Evolutionary conservation across 2,113 vertebrate species (phyloP).

Genomic region (Tylochromis polylepis): DNA sequence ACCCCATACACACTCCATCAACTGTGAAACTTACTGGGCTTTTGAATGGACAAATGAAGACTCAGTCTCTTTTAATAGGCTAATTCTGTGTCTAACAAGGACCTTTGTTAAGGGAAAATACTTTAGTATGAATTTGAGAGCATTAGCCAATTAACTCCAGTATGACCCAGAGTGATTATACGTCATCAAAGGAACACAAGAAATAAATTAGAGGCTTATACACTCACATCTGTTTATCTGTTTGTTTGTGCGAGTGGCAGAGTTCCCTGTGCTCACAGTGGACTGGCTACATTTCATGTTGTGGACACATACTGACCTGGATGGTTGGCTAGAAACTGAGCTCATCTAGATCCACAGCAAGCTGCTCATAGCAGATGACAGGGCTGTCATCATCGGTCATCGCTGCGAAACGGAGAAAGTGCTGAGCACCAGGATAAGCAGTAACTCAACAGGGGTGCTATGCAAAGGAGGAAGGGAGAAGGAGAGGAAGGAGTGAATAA

Average conservation of each 20-base stretch:
- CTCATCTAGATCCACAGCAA: slow-evolving; percentile 55
- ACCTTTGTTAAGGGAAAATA: slow-evolving; percentile 31
- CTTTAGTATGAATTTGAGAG: slow-evolving; percentile 15
- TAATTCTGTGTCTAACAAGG: slow-evolving; percentile 52
- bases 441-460: background rate
- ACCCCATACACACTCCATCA: slow-evolving; percentile 37
- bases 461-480: background rate
- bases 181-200: slow-evolving; percentile 2
- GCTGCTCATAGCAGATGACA: slow-evolving; percentile 42
- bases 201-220: background rate
- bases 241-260: background rate
- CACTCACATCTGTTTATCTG: slow-evolving; percentile 14
- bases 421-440: background rate
- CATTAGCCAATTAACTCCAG: slow-evolving; percentile 54
- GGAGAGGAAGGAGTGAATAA: background rate
- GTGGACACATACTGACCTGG: slow-evolving; percentile 41
- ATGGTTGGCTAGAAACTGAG: slow-evolving; percentile 46
- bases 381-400: slow-evolving; percentile 42
- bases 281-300: slow-evolving; percentile 51
- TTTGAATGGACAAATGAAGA: slow-evolving; percentile 57
- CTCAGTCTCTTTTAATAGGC: slow-evolving; percentile 46
- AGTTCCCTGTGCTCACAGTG: slow-evolving; percentile 19
- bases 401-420: background rate
- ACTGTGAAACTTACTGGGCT: slow-evolving; percentile 50
- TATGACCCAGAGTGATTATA: slow-evolving; percentile 8